A percentile compares a stretch with the other conserved stretches of the same genome.
Evolutionary conservation across 2,888 invertebrate species (phyloP).

Genomic region (Tenodera sinensis): DNA sequence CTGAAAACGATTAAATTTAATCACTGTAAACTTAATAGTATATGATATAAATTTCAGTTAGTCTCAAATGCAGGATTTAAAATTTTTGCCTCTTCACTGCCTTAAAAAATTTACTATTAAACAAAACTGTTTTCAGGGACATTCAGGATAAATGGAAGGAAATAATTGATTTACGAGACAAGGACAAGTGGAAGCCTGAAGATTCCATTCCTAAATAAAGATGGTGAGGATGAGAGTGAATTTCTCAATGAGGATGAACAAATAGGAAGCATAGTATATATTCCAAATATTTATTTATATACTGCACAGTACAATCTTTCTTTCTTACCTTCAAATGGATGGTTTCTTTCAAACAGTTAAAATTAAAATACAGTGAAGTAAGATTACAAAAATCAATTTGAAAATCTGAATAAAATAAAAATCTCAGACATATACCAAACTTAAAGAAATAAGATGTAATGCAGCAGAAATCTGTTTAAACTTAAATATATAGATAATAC

Average conservation of each 20-base stretch:
- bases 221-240: conserved; percentile 50
- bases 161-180: conserved; percentile 54
- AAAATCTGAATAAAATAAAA: neutral
- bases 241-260: neutral
- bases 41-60: neutral
- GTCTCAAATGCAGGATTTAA: neutral
- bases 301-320: conserved; percentile 2
- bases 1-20: no score
- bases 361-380: neutral
- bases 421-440: neutral
- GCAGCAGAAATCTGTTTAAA: neutral
- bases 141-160: conserved; percentile 57
- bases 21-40: no score
- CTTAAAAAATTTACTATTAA: conserved; percentile 41
- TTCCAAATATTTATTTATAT: conserved; percentile 20
- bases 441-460: neutral
- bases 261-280: neutral
- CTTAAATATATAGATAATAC: neutral
- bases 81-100: conserved; percentile 43
- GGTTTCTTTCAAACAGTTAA: neutral
- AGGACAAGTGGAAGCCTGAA: conserved; percentile 38
- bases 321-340: neutral
- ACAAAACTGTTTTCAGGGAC: conserved; percentile 42
- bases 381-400: neutral
- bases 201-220: conserved; percentile 38